Base-by-base conservation (phyloP, 2,797 vertebrate genomes). In the Tinamus major region DNA sequence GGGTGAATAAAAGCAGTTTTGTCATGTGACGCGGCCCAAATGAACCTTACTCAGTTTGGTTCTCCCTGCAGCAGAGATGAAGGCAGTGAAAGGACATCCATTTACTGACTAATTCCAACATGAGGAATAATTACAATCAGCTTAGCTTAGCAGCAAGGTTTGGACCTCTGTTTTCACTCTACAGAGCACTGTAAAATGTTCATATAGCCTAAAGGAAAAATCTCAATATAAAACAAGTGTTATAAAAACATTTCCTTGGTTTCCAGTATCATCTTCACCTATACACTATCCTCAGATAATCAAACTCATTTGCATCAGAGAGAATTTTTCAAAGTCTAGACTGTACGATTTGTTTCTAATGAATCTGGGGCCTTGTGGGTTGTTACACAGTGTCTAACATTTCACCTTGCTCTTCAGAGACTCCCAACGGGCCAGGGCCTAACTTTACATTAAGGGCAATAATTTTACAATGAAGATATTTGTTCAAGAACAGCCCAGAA, bases 281-380 rank as follows among this genome's bases (percentile, higher is more conserved):
- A 64, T 46, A 31, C 58, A 65, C 26, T 62, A 29, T 83, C 59
- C 56, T 79, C 35, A 71, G 87, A 49, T 24, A 91, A 81, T 37
- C 6, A 79, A 67, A 67, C 48, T 10, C 10, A 75, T 64, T 49
- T 77, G 44, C 71, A 85, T 82, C 37, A 42, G 58, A 89, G 33
- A 29, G 48, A 87, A 75, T 53, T 77, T 88, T 71, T 86, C 83
- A 61, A 26, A 4, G 18, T 74, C 56, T 62, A 44, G 41, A 70
- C 78, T 68, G 8, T 64, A 85, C 68, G 80, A 77, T 75, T 91
- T 62, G 33, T 49, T 90, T 59, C 78, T 94, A 92, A 93, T 77
- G 69, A 90, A 85, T 29, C 75, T 85, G 76, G 64, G 80, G 31
- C 20, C 90, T 71, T 82, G 75, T 58, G 64, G 72, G 29, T 82